Base-by-base conservation (phyloP, 2,888 invertebrate species). In the Balanococcus diminutus region DNA sequence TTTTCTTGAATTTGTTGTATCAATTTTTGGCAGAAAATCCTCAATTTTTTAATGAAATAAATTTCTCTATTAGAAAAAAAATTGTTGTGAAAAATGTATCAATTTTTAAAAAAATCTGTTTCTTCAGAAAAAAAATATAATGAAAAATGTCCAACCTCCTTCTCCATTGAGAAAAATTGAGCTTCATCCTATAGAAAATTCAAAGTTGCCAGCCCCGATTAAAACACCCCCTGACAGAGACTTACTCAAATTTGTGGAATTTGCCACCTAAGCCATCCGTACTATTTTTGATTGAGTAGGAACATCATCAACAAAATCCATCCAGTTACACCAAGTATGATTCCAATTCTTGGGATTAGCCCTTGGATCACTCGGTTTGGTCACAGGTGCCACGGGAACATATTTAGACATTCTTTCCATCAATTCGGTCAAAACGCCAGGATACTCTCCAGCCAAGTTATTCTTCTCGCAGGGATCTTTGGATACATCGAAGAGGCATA, bases 401-500 rank as follows among this genome's bases (percentile, higher is more conserved):
- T 86, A 84, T 32, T 86, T 46, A 16, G 81, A 28, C 56, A 87
- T 82, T 2, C n/a, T 67, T 11, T 81, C 22, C 22, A 87, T 67
- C 39, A 87, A 31, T 36, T 75, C 42, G 2, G 16, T 72, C 67
- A 86, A 39, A 75, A 84, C 22, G 4, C 14, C 31, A 19, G 32
- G 81, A 0, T 84, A 84, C 11, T 42, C 32, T n/a, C 67, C 56
- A 0, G 94, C 94, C 67, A 96, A 89, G 90, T 98, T 96, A 86
- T 92, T 91, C 86, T 91, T 91, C 90, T 98, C 98, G 89, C 98
- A 98, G 0, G 98, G 98, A 91, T 98, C 98, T 0, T 79, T 36
- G n/a, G 36, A 36, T 0, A 79, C 9, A 8, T 79, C 75, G 36
- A 79, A 79, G 8, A 79, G 36, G 36, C 75, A 79, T 6, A 16